Conservation (phyloP, 2,797 vertebrate genomes). For the Denticeps clupeoides region DNA sequence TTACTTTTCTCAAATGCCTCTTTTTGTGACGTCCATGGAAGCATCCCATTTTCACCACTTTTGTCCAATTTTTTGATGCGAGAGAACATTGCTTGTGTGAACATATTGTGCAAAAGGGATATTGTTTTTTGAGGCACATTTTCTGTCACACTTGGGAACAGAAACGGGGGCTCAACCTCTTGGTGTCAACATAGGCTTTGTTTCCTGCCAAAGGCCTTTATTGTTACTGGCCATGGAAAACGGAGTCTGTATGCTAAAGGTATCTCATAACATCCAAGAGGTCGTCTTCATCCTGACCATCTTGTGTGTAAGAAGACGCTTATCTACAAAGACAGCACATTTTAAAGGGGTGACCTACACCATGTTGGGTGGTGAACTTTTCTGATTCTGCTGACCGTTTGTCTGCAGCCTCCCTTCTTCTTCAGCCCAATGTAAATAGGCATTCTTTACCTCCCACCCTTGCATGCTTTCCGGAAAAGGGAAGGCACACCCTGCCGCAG, state of each 20-base stretch:
- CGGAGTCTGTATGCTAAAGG: slow-evolving; percentile 4
- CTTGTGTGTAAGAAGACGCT: slow-evolving; percentile 8
- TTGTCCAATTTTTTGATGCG: no score
- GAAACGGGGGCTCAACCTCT: no score
- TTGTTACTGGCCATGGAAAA: slow-evolving; percentile 1
- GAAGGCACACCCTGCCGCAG: slow-evolving; percentile 17
- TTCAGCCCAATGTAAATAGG: background rate
- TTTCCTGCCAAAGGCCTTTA: background rate
- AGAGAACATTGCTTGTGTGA: no score
- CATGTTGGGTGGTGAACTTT: slow-evolving; percentile 12
- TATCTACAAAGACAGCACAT: slow-evolving; percentile 21
- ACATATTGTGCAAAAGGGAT: no score
- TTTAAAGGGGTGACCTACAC: slow-evolving; percentile 17
- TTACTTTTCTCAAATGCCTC: background rate
- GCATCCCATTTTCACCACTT: no score
- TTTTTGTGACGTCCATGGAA: no score
- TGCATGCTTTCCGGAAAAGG: slow-evolving; percentile 14
- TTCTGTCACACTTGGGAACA: background rate
- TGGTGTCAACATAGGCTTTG: background rate
- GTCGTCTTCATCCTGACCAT: slow-evolving; percentile 3
- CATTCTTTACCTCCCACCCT: slow-evolving; percentile 8
- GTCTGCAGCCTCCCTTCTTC: slow-evolving; percentile 23
- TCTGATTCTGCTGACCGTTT: slow-evolving; percentile 18
- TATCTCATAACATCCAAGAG: slow-evolving; percentile 9
- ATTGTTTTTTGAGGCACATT: background rate